Evolutionary conservation across 1,140 invertebrate genomes (phyloP).

Genomic region (Drosophila tsacasi): DNA sequence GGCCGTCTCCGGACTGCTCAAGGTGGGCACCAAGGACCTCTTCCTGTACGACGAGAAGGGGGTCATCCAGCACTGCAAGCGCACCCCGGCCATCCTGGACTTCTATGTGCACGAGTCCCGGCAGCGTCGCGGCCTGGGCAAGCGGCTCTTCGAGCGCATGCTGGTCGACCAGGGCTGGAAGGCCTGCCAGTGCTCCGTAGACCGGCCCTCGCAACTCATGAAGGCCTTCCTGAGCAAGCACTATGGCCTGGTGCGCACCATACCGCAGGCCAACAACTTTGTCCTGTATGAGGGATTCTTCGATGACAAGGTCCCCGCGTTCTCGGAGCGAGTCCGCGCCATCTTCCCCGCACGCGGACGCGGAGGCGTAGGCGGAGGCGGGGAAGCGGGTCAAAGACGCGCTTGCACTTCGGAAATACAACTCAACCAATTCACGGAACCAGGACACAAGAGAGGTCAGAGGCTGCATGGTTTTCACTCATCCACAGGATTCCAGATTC

Average conservation of each 20-base stretch:
- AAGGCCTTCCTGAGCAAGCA: slow-evolving; percentile 93
- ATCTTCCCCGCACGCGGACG: background rate
- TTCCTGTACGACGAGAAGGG: slow-evolving; percentile 91
- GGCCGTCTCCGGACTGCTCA: slow-evolving; percentile 91
- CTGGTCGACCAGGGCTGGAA: slow-evolving; percentile 88
- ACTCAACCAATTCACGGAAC: background rate
- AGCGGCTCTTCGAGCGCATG: slow-evolving; percentile 92
- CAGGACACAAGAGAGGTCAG: background rate
- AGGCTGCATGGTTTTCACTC: too few relatives aligned
- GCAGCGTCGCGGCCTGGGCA: slow-evolving; percentile 92
- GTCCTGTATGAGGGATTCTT: slow-evolving; percentile 94
- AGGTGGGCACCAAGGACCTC: slow-evolving; percentile 92
- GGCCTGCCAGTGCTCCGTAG: slow-evolving; percentile 92
- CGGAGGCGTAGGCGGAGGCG: background rate
- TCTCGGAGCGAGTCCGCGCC: background rate
- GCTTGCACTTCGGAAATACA: background rate
- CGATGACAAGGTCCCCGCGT: background rate
- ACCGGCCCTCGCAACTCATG: slow-evolving; percentile 94
- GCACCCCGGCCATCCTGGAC: slow-evolving; percentile 92
- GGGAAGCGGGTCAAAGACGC: background rate
- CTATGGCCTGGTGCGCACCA: slow-evolving; percentile 89
- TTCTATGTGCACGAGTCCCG: slow-evolving; percentile 93
- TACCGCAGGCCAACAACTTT: slow-evolving; percentile 95
- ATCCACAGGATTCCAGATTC: too few relatives aligned
- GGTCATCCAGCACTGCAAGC: slow-evolving; percentile 86